Evolutionary conservation across 2,797 vertebrate species (phyloP), one percentile per base, ranked within the genome.

Genomic region (Acanthornis magna): DNA sequence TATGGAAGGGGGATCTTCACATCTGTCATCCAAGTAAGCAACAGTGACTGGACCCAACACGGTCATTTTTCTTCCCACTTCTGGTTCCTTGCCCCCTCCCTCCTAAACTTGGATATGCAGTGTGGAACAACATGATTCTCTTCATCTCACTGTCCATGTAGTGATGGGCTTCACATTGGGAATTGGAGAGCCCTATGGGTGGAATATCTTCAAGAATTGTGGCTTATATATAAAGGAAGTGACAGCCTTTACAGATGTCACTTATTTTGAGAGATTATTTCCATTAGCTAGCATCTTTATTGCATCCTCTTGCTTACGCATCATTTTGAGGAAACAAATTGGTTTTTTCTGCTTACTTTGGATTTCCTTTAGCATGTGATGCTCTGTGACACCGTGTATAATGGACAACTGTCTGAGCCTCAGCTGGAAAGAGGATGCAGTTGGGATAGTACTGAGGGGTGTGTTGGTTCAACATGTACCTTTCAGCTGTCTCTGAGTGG

Each of bases 221-320:
- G 1, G 18, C 36, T 93, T 66, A 8, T 5, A 2, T 66, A 3
- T 66, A 63, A 66, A 78, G 40, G 67, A 93, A 74, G 40, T 51
- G 75, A 71, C 42, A 72, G 43, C 19, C 42, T 88, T 86, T 76
- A 79, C 29, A 67, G 42, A 92, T 43, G 58, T 94, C 43, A 36
- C 29, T 89, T 78, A 51, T 32, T 89, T 78, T 88, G 83, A 93
- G 48, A 89, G 23, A 36, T 55, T 77, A 40, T 77, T 80, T 93
- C 68, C 54, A 68, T 88, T 88, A 91, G 30, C 26, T 91, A 70
- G 13, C 50, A 51, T 80, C 54, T 88, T 80, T 47, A 75, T 88
- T 84, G 38, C 38, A 43, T 79, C 68, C 65, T 76, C 25, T 75
- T 72, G 42, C 57, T 74, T 73, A 40, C 29, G 16, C 15, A 8